Base-by-base conservation (phyloP, 2,113 vertebrate species). In the Tragelaphus imberbis region DNA sequence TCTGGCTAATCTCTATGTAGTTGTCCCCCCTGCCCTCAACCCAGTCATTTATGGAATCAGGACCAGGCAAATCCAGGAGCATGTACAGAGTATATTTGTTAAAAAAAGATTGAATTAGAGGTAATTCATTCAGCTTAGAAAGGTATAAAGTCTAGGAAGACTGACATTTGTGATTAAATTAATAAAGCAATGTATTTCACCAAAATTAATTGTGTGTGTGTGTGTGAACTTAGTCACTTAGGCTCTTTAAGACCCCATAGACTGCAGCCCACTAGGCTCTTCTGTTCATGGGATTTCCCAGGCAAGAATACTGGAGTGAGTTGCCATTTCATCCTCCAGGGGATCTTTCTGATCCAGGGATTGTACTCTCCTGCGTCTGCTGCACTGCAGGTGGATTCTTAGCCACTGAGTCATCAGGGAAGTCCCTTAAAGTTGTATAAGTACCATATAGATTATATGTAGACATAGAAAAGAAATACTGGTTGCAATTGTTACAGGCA, bases 31-130 rank as follows among this genome's bases (percentile, higher is more conserved):
- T 36, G 95, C 96, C 49, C 90, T 98, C 55, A 98, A 98, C 51
- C 97, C 97, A 56, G 93, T 98, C 19, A 98, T 98, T 65, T 98
- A 98, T 88, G 97, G 98, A 4, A 90, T 98, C 51, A 98, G 94
- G 19, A 98, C 97, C 36, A 98, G 96, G 56, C 93, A 98, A 65
- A 98, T 98, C 9, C 91, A 97, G 49, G 88, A 98, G 13, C 1
- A 7, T 3, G 82, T 98, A 25, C 79, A 88, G 30, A 94, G 10
- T 63, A 21, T 92, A 25, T 91, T 98, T 51, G 0, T 28, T 92
- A 79, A 86, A 93, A 89, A 71, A 51, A 87, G 2, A 40, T 11
- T 14, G 75, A 94, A 56, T 53, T 6, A 75, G 33, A 55, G 5
- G 23, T 90, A 79, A 79, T 75, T 79, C 13, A n/a, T 92, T 87